Evolutionary conservation across 2,888 invertebrate genomes (phyloP).

Genomic region (Rhopalosiphum nymphaeae): DNA sequence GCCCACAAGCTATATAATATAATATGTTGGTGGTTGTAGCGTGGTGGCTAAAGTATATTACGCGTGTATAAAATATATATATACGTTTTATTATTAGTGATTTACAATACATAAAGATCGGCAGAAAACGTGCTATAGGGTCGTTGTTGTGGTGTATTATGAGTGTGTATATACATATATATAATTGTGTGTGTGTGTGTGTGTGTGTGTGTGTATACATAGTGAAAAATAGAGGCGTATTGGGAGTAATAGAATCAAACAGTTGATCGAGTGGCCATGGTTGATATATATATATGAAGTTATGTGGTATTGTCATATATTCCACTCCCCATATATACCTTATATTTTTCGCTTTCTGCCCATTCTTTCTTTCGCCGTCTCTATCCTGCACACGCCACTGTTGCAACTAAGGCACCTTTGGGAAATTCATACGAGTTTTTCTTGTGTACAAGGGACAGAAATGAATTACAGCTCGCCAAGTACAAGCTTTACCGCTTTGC

Average conservation of each 20-base stretch:
- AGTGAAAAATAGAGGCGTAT: conserved; percentile 57
- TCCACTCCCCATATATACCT: background rate
- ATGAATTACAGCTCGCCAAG: conserved; percentile 43
- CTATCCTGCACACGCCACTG: background rate
- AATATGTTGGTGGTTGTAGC: background rate
- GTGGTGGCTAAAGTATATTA: background rate
- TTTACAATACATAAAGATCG: conserved; percentile 22
- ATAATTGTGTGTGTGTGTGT: background rate
- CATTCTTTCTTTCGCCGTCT: background rate
- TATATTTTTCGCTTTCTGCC: background rate
- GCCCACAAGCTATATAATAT: background rate
- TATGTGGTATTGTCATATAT: conserved; percentile 55
- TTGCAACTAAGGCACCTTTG: conserved; percentile 58
- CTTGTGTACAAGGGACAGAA: conserved; percentile 36
- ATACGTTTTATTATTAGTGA: conserved; percentile 32
- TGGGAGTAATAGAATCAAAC: conserved; percentile 62
- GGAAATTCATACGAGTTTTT: conserved; percentile 56
- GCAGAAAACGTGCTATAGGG: background rate
- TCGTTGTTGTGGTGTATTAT: background rate
- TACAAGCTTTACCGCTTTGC: conserved; percentile 45
- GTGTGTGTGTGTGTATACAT: background rate
- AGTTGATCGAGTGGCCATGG: conserved; percentile 56
- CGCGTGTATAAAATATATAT: background rate
- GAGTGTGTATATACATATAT: background rate
- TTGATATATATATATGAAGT: conserved; percentile 8